Conservation (phyloP, 2,797 vertebrate species). For the Furcifer pardalis region DNA sequence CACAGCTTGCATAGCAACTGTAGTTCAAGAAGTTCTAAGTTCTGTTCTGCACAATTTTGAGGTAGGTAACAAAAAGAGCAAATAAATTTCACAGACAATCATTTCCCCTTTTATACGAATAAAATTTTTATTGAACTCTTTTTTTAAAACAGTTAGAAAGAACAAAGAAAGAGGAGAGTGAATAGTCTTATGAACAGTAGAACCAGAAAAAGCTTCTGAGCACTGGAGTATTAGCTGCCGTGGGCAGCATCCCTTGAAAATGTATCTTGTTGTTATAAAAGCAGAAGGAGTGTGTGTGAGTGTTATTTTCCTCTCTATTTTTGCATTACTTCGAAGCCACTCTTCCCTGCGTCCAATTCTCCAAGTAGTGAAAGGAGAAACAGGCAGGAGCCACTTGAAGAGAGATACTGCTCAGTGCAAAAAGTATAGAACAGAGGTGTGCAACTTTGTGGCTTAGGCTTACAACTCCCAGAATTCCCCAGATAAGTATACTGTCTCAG, state of each 20-base stretch:
- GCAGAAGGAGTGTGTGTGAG: conserved; percentile 52
- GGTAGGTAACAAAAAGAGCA: not conserved
- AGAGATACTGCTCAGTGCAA: conserved; percentile 34
- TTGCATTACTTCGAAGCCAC: conserved; percentile 43
- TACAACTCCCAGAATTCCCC: no score
- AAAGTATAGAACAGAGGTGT: not conserved
- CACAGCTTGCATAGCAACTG: not conserved
- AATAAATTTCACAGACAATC: not conserved
- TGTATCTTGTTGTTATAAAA: conserved; percentile 58
- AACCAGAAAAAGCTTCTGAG: conserved; percentile 61
- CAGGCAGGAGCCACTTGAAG: conserved; percentile 18
- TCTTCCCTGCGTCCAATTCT: conserved; percentile 15
- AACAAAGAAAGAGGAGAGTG: conserved; percentile 79
- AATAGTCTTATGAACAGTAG: conserved; percentile 70
- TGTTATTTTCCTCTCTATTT: not conserved
- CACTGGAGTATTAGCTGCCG: conserved; percentile 49
- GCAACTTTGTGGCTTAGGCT: no score
- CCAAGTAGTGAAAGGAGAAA: conserved; percentile 33
- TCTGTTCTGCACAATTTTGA: not conserved
- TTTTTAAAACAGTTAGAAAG: conserved; percentile 80
- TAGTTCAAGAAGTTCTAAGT: not conserved
- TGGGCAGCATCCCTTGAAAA: conserved; percentile 64
- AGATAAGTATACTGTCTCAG: no score
- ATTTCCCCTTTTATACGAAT: conserved; percentile 75
- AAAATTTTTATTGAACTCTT: conserved; percentile 81